Conservation (phyloP, 1,140 invertebrate species). For the Pinna nobilis region DNA sequence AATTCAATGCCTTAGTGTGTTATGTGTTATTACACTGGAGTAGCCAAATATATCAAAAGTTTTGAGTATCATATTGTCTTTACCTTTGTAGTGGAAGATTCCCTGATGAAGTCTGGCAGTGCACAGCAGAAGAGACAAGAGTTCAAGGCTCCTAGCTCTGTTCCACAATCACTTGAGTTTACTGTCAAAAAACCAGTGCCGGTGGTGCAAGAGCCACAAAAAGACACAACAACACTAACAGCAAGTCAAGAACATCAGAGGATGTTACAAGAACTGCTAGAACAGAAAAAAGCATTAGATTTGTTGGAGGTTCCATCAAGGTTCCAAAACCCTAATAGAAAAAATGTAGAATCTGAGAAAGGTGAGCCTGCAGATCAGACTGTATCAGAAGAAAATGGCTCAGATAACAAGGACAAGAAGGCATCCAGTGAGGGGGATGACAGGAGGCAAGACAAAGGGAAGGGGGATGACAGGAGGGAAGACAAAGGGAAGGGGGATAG, state of each 20-base stretch:
- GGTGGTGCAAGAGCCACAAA: conserved; percentile 47
- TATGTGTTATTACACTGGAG: too few relatives aligned
- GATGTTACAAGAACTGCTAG: not conserved
- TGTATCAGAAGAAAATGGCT: conserved; percentile 30
- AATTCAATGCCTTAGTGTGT: too few relatives aligned
- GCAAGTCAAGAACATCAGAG: not conserved
- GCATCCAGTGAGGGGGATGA: not conserved
- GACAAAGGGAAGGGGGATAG: not conserved
- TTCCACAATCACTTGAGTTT: conserved; percentile 53
- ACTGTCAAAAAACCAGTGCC: conserved; percentile 56
- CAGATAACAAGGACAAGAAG: conserved; percentile 12
- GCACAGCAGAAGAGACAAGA: conserved; percentile 54
- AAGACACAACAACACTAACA: not conserved
- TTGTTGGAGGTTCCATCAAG: conserved; percentile 34
- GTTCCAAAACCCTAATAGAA: conserved; percentile 33
- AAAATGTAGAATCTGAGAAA: not conserved
- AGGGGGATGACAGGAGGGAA: not conserved
- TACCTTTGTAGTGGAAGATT: too few relatives aligned
- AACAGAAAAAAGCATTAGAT: conserved; percentile 29
- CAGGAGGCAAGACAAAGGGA: not conserved
- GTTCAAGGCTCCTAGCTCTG: conserved; percentile 44
- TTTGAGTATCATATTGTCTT: too few relatives aligned
- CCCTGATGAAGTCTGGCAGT: not conserved
- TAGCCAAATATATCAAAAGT: too few relatives aligned
- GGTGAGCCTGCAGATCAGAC: conserved; percentile 16